These are phyloP conservation scores for Pherbina coryleti DNA, from an alignment of 2,888 invertebrate genomes.

Conservation along the genomic window DNA sequence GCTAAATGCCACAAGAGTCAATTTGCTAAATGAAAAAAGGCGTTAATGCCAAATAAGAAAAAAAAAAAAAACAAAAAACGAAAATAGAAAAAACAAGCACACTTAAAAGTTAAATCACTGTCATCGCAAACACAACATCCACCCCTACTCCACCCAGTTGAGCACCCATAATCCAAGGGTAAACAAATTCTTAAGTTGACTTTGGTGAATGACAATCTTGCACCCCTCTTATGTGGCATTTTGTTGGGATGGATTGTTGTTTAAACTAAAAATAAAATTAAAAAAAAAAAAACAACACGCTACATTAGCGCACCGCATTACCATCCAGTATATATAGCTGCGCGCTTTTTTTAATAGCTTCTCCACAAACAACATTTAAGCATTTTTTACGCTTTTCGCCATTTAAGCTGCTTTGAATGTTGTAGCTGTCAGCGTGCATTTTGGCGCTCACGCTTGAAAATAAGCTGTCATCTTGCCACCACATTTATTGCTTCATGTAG, in stretches of 20 bases:
- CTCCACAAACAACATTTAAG: neutral
- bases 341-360: neutral
- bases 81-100: slow-evolving; percentile 2
- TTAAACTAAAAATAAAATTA: no score
- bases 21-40: slow-evolving; percentile 35
- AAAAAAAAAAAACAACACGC: neutral
- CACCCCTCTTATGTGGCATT: no score
- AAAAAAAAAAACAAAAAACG: neutral
- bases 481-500: neutral
- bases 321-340: slow-evolving; percentile 1
- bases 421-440: neutral
- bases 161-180: slow-evolving; percentile 17
- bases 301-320: slow-evolving; percentile 20
- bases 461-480: slow-evolving; percentile 4
- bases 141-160: neutral
- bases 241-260: no score
- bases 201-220: neutral
- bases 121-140: neutral
- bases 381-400: neutral
- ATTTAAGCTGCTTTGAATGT: neutral
- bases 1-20: slow-evolving; percentile 32
- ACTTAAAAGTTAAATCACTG: slow-evolving; percentile 27
- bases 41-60: neutral
- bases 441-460: neutral
- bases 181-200: slow-evolving; percentile 24